These are phyloP conservation scores for Kryptolebias marmoratus DNA, from an alignment of 2,113 vertebrate genomes.

Conservation along the genomic window DNA sequence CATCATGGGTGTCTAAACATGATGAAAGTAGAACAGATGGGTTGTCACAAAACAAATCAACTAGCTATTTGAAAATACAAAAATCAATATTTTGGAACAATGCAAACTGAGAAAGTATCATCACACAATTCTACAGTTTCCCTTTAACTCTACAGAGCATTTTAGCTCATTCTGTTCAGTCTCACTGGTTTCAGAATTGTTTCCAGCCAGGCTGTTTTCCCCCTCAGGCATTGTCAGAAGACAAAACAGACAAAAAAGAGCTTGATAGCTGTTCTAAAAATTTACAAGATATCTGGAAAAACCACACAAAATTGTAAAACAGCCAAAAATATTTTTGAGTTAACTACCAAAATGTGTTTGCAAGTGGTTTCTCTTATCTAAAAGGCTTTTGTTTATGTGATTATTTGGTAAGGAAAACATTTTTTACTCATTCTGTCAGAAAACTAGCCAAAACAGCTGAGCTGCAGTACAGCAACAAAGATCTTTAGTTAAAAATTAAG, in stretches of 20 bases:
- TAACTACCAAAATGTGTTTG: neutral
- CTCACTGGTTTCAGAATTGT: neutral
- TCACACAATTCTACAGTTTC: neutral
- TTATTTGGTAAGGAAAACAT: neutral
- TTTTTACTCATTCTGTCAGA: neutral
- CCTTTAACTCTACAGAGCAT: neutral
- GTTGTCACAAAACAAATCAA: neutral
- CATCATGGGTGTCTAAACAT: neutral
- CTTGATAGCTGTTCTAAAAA: neutral
- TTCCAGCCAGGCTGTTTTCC: constrained; percentile 8
- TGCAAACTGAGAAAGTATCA: constrained; percentile 7
- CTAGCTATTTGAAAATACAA: constrained; percentile 1
- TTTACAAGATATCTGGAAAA: neutral
- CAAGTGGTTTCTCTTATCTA: neutral
- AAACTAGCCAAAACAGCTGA: neutral
- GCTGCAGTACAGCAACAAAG: neutral
- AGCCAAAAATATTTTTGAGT: too few species aligned
- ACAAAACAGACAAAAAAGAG: constrained; percentile 1
- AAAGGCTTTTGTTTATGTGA: neutral
- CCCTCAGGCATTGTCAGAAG: neutral
- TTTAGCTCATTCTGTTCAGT: constrained; percentile 19
- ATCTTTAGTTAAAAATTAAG: neutral
- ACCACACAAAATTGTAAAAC: neutral
- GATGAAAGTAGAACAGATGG: constrained; percentile 1
- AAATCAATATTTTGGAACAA: constrained; percentile 16